Evolutionary conservation across 2,888 invertebrate genomes (phyloP), one percentile per base, ranked within the genome.

Genomic region (Maniola hyperantus): DNA sequence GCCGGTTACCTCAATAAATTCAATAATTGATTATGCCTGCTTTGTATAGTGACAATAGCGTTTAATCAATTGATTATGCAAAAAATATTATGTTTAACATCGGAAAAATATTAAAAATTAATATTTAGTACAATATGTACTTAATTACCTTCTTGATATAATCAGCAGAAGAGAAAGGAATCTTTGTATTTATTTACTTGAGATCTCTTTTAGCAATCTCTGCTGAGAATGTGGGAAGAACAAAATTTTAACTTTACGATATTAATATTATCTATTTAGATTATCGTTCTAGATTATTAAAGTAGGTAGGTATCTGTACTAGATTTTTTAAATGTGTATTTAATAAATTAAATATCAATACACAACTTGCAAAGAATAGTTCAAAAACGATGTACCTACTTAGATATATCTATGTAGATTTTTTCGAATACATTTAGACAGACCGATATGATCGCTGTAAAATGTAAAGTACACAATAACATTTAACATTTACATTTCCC

Each of bases 1-100:
- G 70, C 67, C 69, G 69, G 71, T 74, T 70, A 46, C 66, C 72
- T 72, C 65, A 66, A 66, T 67, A 70, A 66, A 67, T 61, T 67
- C 61, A 46, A 64, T 60, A 60, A 66, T 60, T 64, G 55, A 67
- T 61, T 69, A 61, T 18, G 55, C 44, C 60, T 57, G 20, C 39
- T 61, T 62, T 61, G 61, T 61, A 60, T 61, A 44, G 20, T 59
- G 53, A 63, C 51, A 67, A 18, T 55, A 39, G 15, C 18, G 11
- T 20, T 36, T 36, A 55, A 18, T 55, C 55, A 55, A 55, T 18
- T 39, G 55, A 39, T 36, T 39, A 39, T 6, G 6, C 8, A 53
- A 13, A 20, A 36, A 36, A 54, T 34, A 26, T 36, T 54, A 33
- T 53, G 26, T 50, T 20, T 10, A 50, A 13, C 0, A 48, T 48